Evolutionary conservation across 2,797 vertebrate species (phyloP).

Genomic region (Ispidina lecontei): DNA sequence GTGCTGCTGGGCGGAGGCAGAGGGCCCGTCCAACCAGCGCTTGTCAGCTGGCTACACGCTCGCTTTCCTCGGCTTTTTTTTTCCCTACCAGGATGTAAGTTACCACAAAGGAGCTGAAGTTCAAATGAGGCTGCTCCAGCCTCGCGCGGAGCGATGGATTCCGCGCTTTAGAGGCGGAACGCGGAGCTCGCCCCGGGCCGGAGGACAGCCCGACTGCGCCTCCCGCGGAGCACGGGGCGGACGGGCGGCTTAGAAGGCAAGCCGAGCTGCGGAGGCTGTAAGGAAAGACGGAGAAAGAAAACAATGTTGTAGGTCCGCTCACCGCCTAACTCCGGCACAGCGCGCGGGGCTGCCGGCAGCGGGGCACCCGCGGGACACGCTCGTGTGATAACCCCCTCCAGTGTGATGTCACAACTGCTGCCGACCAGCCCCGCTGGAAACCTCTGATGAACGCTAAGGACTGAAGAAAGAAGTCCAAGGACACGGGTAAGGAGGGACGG

Average conservation of each 20-base stretch:
- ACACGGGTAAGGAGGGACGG: constrained; percentile 66
- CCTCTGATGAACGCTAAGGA: not conserved
- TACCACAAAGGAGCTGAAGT: constrained; percentile 78
- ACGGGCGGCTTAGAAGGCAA: not conserved
- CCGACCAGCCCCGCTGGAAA: constrained; percentile 10
- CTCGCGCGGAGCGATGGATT: constrained; percentile 12
- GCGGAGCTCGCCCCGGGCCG: not conserved
- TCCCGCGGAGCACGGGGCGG: not conserved
- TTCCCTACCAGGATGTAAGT: constrained; percentile 62
- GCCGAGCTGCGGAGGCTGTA: not conserved
- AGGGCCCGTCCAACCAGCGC: constrained; percentile 71
- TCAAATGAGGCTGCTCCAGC: constrained; percentile 74
- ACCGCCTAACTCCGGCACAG: not conserved
- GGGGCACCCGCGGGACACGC: no score
- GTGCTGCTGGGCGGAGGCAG: constrained; percentile 69
- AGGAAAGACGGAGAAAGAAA: not conserved
- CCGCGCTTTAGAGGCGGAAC: not conserved
- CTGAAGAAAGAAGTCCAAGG: constrained; percentile 4
- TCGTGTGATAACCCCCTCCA: not conserved
- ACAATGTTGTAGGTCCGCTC: not conserved
- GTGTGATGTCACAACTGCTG: not conserved
- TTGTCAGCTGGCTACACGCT: not conserved
- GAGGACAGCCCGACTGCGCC: not conserved
- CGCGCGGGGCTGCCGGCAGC: not conserved
- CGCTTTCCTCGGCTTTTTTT: not conserved